Conservation (phyloP, 2,113 vertebrate species). For the Anarrhichthys ocellatus region DNA sequence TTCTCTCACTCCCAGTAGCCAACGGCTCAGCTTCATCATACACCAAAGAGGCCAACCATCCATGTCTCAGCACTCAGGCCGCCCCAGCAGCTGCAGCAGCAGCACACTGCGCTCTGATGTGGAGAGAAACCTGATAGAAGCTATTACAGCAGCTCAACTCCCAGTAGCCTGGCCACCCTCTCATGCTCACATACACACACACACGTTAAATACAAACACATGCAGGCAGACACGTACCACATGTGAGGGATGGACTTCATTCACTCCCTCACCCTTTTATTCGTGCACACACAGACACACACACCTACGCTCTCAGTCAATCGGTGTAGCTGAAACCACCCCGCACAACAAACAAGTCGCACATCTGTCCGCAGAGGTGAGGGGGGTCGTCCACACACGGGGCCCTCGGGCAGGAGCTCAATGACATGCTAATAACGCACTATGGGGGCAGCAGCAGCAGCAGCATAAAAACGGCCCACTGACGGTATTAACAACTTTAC, state of each 20-base stretch:
- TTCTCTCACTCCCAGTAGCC: slow-evolving; percentile 12
- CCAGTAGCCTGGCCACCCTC: slow-evolving; percentile 43
- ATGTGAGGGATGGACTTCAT: slow-evolving; percentile 44
- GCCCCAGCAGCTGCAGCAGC: slow-evolving; percentile 31
- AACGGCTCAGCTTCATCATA: slow-evolving; percentile 15
- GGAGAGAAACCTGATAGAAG: slow-evolving; percentile 46
- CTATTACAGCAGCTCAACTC: slow-evolving; percentile 53
- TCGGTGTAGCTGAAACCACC: neutral
- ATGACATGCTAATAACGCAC: slow-evolving; percentile 59
- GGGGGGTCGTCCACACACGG: slow-evolving; percentile 15
- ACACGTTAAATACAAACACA: slow-evolving; percentile 68
- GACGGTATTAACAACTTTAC: slow-evolving; percentile 26
- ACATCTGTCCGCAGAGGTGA: neutral
- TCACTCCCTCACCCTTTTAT: slow-evolving; percentile 11
- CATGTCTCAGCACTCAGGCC: slow-evolving; percentile 31
- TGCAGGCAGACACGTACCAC: slow-evolving; percentile 61
- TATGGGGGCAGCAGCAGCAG: slow-evolving; percentile 2
- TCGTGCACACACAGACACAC: neutral
- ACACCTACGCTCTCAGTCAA: neutral
- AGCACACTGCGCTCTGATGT: slow-evolving; percentile 30
- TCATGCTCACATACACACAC: slow-evolving; percentile 22
- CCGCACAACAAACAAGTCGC: slow-evolving; percentile 7
- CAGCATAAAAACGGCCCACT: slow-evolving; percentile 37
- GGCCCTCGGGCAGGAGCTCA: slow-evolving; percentile 37
- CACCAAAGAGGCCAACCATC: slow-evolving; percentile 36